Evolutionary conservation across 30 jellyfish, hydroid and myxozoan species (phyloP).

Genomic region (Hydra vulgaris): DNA sequence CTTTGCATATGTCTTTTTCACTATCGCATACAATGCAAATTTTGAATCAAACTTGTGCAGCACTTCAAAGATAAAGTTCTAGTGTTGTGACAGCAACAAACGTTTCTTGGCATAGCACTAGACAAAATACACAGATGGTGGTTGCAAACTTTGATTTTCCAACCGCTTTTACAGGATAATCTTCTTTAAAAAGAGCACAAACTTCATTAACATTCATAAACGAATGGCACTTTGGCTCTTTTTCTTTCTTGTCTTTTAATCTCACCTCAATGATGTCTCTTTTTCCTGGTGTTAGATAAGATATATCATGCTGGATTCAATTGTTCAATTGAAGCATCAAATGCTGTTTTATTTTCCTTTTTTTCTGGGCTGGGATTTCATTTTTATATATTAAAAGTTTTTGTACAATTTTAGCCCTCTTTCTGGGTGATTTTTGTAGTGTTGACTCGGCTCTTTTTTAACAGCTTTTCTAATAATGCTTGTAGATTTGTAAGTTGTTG

Average conservation of each 20-base stretch:
- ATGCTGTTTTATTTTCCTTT: neutral
- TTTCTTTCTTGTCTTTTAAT: neutral
- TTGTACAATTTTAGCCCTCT: neutral
- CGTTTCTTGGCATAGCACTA: neutral
- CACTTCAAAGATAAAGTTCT: neutral
- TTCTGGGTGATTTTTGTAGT: neutral
- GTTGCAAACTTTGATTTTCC: neutral
- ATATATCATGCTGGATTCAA: neutral
- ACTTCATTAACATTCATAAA: neutral
- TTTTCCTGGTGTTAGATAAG: neutral
- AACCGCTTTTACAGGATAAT: neutral
- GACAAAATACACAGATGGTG: neutral
- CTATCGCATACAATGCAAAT: neutral
- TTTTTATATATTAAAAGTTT: neutral
- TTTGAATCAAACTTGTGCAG: neutral
- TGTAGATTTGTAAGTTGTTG: neutral
- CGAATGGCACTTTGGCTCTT: neutral
- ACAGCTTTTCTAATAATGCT: neutral
- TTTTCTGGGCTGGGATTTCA: neutral
- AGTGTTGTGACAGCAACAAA: neutral
- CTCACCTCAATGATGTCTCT: neutral
- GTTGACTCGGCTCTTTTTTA: neutral
- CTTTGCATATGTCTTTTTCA: neutral
- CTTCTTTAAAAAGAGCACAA: neutral
- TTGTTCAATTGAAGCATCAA: neutral